Conservation (phyloP, 2,888 invertebrate species). For the Brenthis ino region DNA sequence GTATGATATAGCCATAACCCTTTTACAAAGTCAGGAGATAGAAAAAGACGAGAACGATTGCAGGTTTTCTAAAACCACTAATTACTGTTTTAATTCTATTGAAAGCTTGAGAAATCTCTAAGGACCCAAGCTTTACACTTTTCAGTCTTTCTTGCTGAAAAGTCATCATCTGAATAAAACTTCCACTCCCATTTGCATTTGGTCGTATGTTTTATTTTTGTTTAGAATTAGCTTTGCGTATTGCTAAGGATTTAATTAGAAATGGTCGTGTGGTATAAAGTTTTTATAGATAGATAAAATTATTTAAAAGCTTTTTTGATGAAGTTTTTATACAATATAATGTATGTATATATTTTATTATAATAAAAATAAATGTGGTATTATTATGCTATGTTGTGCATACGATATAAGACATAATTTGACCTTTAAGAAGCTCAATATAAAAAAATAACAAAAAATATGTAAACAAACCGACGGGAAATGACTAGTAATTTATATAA, state of each 20-base stretch:
- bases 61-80: conserved; percentile 41
- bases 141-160: conserved; percentile 25
- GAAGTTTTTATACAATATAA: too few species aligned
- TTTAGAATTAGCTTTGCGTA: conserved; percentile 26
- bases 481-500: too few species aligned
- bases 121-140: conserved; percentile 30
- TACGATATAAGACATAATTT: too few species aligned
- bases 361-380: too few species aligned
- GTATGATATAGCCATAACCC: neutral
- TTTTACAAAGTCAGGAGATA: neutral
- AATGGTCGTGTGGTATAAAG: neutral
- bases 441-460: too few species aligned
- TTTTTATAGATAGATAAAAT: neutral
- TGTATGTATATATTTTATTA: too few species aligned
- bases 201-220: conserved; percentile 21
- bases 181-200: conserved; percentile 15
- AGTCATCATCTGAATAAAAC: conserved; percentile 25
- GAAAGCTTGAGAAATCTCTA: conserved; percentile 40
- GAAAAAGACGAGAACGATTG: conserved; percentile 22
- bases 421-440: too few species aligned
- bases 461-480: too few species aligned
- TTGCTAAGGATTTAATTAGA: conserved; percentile 18
- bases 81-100: conserved; percentile 44
- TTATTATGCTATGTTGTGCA: too few species aligned
- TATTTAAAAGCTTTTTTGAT: neutral